phyloP scores from a whole-genome alignment of 2,888 invertebrate genomes.

The Seira musarum region DNA sequence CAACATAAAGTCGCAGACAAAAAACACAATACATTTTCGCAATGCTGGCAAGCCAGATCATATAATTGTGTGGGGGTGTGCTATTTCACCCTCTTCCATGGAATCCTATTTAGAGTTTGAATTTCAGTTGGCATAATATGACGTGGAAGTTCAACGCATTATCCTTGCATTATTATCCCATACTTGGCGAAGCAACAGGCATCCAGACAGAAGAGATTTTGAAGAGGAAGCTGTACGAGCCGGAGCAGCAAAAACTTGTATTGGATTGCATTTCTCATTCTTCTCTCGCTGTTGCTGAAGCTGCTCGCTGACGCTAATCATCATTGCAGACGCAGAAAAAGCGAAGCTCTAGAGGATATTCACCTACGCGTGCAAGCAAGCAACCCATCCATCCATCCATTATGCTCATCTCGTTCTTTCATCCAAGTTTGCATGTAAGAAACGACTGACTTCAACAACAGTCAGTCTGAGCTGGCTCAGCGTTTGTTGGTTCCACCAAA shows the following conservation, averaged over 20 bases:
- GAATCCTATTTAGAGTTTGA: too few species aligned
- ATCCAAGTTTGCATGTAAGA: slow-evolving; percentile 9
- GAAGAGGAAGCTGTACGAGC: neutral
- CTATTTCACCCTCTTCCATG: too few species aligned
- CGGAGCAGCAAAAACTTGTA: slow-evolving; percentile 22
- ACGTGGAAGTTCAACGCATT: neutral
- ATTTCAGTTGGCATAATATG: neutral
- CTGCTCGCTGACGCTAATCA: slow-evolving; percentile 11
- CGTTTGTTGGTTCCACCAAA: too few species aligned
- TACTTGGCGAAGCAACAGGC: slow-evolving; percentile 48
- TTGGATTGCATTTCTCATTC: slow-evolving; percentile 33
- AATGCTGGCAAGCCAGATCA: too few species aligned
- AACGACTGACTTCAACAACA: too few species aligned
- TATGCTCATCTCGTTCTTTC: slow-evolving; percentile 9
- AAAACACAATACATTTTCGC: too few species aligned
- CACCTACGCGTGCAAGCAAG: slow-evolving; percentile 63
- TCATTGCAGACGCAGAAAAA: slow-evolving; percentile 34
- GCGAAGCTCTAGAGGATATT: slow-evolving; percentile 58
- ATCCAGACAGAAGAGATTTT: slow-evolving; percentile 22
- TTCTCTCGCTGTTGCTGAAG: too few species aligned
- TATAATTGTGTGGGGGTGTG: too few species aligned
- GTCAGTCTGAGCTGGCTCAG: too few species aligned
- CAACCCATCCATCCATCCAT: slow-evolving; percentile 35
- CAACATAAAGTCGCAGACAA: too few species aligned
- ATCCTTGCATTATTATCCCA: neutral